Base-by-base conservation (phyloP, 2,797 vertebrate genomes). In the Silurus aristotelis region DNA sequence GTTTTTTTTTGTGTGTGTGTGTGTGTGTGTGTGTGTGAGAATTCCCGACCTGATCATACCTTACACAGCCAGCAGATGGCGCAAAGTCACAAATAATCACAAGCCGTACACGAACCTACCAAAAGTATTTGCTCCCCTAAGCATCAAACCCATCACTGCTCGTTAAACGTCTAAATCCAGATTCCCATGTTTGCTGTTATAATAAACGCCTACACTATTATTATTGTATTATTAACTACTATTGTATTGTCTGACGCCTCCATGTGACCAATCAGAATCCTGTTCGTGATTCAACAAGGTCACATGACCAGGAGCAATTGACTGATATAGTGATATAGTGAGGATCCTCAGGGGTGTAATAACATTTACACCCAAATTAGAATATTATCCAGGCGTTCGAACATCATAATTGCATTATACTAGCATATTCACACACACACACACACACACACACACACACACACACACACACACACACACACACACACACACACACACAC, bases 11-110 rank as follows among this genome's bases (percentile, higher is more conserved):
- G 48, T 52, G 48, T 52, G 48, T 52, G 48, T 52, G 48, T 52
- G 48, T 52, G 48, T 52, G 48, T 52, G 48, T 12, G 46, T 55
- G 22, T 20, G 31, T 48, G 14, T 48, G 38, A 38, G 38, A 38
- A 38, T 38, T 38, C 38, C 38, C 4, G 38, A 71, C 6, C 4
- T 38, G 73, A 17, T 75, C 14, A 75, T 56, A 27, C 12, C 25
- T 31, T 7, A 12, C 12, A 20, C 14, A 72, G 46, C n/a, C 83
- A 84, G 71, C 86, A 87, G 86, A 25, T 84, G 86, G 86, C 71
- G 83, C 78, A 76, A 61, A 68, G 3, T 58, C 9, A 38, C 55
- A n/a, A 79, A 22, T 46, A 46, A 78, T 61, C 76, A 63, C n/a
- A 4, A 71, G 68, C 4, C 2, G 14, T 14, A 48, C 72, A n/a